Evolutionary conservation across 1,140 invertebrate genomes (phyloP), one percentile per base, ranked within the genome.

Genomic region (Subanguina moxae): DNA sequence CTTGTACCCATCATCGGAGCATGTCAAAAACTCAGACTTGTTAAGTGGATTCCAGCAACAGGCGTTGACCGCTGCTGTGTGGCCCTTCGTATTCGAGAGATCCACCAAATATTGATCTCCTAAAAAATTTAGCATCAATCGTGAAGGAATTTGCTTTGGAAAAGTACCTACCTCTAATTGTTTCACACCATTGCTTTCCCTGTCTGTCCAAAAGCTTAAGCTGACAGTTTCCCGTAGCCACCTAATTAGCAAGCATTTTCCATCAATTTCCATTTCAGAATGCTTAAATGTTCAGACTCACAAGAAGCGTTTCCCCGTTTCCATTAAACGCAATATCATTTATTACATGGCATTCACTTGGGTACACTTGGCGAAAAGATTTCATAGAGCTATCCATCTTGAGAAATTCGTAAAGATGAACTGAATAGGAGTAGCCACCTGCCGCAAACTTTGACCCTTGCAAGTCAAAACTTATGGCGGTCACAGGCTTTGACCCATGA

Each of bases 341-440:
- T 42, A 98, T 94, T 0, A 92, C 91, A 84, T 98, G 92, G 80
- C 86, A 87, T 38, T 38, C 32, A 38, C 32, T 38, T n/a, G 32
- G 32, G 11, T 38, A 11, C 32, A 38, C 32, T 38, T 38, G 90
- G n/a, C 94, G 87, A 81, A 97, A 97, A 71, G 91, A 91, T 62
- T 90, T 87, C 84, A 95, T 87, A 0, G 89, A 88, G 0, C 90
- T 87, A 83, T 97, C 93, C 93, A 98, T 97, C 9, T 94, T 94
- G 65, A 91, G 90, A 87, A 97, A 98, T 84, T 98, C 94, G 92
- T 92, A 98, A 72, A 97, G 91, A 66, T 89, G 90, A 0, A 98
- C 89, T 74, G 96, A 92, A 84, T 96, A 98, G 81, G 97, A 93
- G 27, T 92, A 88, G 7, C 86, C 84, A 11, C 94, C 94, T n/a